A percentile compares a stretch with the other conserved stretches of the same genome.
Conservation (phyloP, 2,888 invertebrate genomes). For the Cordylochernes scorpioides region DNA sequence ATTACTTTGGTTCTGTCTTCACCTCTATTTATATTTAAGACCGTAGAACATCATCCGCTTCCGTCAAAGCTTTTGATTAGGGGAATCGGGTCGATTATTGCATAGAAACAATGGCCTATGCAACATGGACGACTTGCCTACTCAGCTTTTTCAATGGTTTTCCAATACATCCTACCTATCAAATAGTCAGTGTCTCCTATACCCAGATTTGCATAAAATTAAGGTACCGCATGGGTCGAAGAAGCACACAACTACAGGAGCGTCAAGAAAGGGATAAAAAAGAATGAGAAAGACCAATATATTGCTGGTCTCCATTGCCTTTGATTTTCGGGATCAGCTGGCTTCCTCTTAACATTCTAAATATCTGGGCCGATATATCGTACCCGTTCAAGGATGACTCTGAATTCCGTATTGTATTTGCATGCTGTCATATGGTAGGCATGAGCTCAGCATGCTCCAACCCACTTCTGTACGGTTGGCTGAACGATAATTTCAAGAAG, state of each 20-base stretch:
- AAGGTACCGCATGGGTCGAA: slow-evolving; percentile 30
- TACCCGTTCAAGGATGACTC: slow-evolving; percentile 11
- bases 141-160: slow-evolving; percentile 50
- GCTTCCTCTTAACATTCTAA: slow-evolving; percentile 67
- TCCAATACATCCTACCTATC: slow-evolving; percentile 58
- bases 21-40: slow-evolving; percentile 47
- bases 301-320: slow-evolving; percentile 56
- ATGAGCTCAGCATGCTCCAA: slow-evolving; percentile 77
- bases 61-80: no score
- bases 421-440: slow-evolving; percentile 38
- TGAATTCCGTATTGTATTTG: slow-evolving; percentile 24
- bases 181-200: slow-evolving; percentile 54
- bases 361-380: slow-evolving; percentile 41
- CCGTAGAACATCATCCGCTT: slow-evolving; percentile 35
- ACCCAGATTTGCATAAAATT: slow-evolving; percentile 53
- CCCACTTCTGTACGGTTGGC: slow-evolving; percentile 68
- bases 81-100: slow-evolving; percentile 37
- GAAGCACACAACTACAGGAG: slow-evolving; percentile 16
- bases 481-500: slow-evolving; percentile 74
- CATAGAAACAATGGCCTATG: slow-evolving; percentile 51
- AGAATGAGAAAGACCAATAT: slow-evolving; percentile 58
- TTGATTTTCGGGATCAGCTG: slow-evolving; percentile 67
- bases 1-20: slow-evolving; percentile 49
- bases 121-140: slow-evolving; percentile 45
- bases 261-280: slow-evolving; percentile 28